Evolutionary conservation across 2,797 vertebrate species (phyloP), one percentile per base, ranked within the genome.

Genomic region (Rhabdophis nuchalis): DNA sequence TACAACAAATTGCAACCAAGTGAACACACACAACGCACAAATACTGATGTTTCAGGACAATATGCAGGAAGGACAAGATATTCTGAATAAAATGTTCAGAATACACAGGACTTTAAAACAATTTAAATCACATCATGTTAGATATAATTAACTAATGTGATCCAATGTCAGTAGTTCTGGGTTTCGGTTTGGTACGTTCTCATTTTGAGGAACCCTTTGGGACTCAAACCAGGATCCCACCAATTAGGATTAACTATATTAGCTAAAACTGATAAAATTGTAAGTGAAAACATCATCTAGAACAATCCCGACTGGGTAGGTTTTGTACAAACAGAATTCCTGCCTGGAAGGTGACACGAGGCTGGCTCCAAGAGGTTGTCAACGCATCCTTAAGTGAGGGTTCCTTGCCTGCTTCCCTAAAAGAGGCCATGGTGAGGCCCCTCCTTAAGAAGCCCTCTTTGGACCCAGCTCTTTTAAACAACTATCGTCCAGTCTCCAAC

Each of bases 41-140:
- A 50, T 68, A 86, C 25, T n/a, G 41, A 29, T 89, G 20, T 72
- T 95, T 90, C 20, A 1, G 13, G 46, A 13, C n/a, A 86, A 46
- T 27, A 58, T 57, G 41, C 8, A 2, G 86, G 20, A 57, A 46
- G 57, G 1, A 90, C 52, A 90, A 90, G 86, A 0, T 60, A 64
- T 52, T 41, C 25, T 20, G 90, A 94, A 32, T 64, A 93, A 93
- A 95, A 41, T 85, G 85, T 77, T 89, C 27, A 91, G 85, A 82
- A 89, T 60, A 36, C 87, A 95, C 92, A 94, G 88, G 94, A 93
- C 5, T 91, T 96, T 92, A 85, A 90, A 92, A 68, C 56, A 29
- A 92, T 29, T 68, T 36, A 92, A 77, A 56, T 86, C 60, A 52
- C 20, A 27, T 90, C 23, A 6, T 56, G 72, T 61, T 82, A 41